A percentile compares a stretch with the other conserved stretches of the same genome.
These are phyloP conservation scores for Osedax fenrisi DNA, from an alignment of 2,888 invertebrate genomes.

Conservation along the genomic window DNA sequence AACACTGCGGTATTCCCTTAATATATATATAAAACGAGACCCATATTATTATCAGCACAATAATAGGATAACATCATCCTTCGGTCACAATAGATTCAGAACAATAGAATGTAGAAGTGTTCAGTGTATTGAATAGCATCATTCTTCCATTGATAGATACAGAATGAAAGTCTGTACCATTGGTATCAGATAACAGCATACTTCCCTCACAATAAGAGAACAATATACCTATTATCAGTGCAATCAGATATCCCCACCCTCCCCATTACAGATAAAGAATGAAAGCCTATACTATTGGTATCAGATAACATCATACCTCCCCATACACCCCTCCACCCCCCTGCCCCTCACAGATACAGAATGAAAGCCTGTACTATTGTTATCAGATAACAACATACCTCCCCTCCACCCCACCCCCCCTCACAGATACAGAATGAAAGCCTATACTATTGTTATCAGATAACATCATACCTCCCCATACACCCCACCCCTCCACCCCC, in stretches of 20 bases:
- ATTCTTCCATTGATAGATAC: too few species aligned
- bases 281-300: not conserved
- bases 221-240: not conserved
- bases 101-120: too few species aligned
- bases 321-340: too few species aligned
- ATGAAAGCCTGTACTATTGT: not conserved
- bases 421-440: not conserved
- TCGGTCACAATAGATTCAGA: too few species aligned
- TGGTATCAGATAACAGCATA: not conserved
- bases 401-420: not conserved
- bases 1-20: too few species aligned
- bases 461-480: not conserved
- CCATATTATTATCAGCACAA: too few species aligned
- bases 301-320: too few species aligned
- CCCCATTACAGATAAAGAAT: not conserved
- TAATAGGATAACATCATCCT: too few species aligned
- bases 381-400: too few species aligned
- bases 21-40: too few species aligned
- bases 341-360: not conserved
- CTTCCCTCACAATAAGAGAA: not conserved
- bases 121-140: too few species aligned
- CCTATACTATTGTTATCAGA: not conserved
- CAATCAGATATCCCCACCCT: not conserved
- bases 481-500: not conserved
- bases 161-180: not conserved